Base-by-base conservation (phyloP, 2,797 vertebrate species). In the Antennarius maculatus region DNA sequence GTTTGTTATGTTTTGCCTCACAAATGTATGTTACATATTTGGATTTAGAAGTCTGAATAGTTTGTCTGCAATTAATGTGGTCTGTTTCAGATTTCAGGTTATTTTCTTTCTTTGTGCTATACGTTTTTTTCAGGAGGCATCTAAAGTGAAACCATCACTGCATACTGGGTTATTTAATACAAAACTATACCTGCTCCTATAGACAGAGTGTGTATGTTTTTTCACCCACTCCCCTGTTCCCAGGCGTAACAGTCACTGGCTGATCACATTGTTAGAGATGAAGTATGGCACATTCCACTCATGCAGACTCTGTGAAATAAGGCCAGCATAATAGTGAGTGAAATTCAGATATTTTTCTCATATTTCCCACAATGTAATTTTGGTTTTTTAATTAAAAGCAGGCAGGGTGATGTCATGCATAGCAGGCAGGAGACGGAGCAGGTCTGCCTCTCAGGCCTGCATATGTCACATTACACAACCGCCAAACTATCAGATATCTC, bases 331-430 rank as follows among this genome's bases (percentile, higher is more conserved):
- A 90, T 87, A 91, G 86, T 54, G 63, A 85, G 69, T 86, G 83
- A 81, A 84, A 87, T 87, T 83, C 68, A 86, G 80, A 61, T 85
- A 88, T 91, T 90, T 90, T 62, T 41, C 83, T 85, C 82, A 83
- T 84, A 85, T 89, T 88, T 85, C 82, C 69, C 43, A 1, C 28
- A 50, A 50, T 66, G 67, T 56, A 51, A 67, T 89, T 88, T 81
- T 60, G 79, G 74, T 74, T 81, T 70, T 90, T 94, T 92, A 93
- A 92, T 94, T 93, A 94, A 92, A 92, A 88, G 56, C 68, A 89
- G 69, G 68, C 64, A 53, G 54, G 59, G 46, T 78, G 90, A 89
- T 29, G 65, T 89, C 77, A 85, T 31, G 80, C 85, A 81, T 82
- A 71, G 82, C 74, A 67, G 69, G 77, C 12, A 42, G 48, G 27